Evolutionary conservation across 2,797 vertebrate species (phyloP).

Genomic region (Betta splendens): DNA sequence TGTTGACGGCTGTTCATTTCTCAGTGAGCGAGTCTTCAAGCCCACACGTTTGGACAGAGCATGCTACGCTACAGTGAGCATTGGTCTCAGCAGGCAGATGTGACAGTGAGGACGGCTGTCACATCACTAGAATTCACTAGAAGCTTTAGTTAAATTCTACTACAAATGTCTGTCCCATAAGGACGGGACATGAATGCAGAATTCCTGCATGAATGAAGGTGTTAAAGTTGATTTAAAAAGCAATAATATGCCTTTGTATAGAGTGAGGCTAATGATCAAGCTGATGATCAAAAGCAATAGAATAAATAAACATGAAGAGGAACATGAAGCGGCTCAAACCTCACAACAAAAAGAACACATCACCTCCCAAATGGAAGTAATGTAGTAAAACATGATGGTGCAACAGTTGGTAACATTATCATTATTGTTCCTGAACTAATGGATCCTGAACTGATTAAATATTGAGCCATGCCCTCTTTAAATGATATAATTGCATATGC

Average conservation of each 20-base stretch:
- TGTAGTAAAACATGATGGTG: constrained; percentile 2
- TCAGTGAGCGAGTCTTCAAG: too few relatives aligned
- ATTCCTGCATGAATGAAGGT: neutral
- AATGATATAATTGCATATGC: too few relatives aligned
- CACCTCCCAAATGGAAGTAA: too few relatives aligned
- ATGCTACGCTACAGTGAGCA: constrained; percentile 2
- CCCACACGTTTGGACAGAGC: neutral
- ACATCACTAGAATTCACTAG: constrained; percentile 4
- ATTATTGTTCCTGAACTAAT: neutral
- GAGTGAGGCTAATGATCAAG: neutral
- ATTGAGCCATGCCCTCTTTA: too few relatives aligned
- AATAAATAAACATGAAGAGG: too few relatives aligned
- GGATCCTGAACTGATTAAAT: constrained; percentile 5
- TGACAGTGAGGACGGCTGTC: constrained; percentile 16
- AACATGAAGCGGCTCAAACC: too few relatives aligned
- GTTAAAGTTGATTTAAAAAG: too few relatives aligned
- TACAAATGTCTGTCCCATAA: constrained; percentile 11
- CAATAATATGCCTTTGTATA: too few relatives aligned
- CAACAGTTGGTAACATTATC: constrained; percentile 7
- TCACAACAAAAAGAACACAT: too few relatives aligned
- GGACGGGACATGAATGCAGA: neutral
- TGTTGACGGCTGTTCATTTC: neutral
- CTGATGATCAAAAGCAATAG: too few relatives aligned
- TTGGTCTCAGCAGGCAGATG: neutral
- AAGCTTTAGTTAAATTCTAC: constrained; percentile 2